Percentiles rank a stretch among this genome's conserved stretches.
These are phyloP conservation scores for Lipotes vexillifer DNA, from an alignment of 2,113 vertebrate genomes.

Conservation along the genomic window DNA sequence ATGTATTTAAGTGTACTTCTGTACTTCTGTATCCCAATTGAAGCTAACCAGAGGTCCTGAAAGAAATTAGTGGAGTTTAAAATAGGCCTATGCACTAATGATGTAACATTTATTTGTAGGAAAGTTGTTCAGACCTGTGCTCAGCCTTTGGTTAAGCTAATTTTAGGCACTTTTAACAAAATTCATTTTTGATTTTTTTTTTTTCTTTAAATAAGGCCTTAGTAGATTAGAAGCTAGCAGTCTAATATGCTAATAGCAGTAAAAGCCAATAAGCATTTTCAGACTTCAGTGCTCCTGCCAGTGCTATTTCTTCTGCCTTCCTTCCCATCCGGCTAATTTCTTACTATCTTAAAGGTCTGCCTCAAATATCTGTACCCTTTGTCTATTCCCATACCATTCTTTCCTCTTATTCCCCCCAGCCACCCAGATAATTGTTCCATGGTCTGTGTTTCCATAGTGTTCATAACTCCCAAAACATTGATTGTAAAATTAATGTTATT, in stretches of 20 bases:
- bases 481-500: constrained; percentile 5
- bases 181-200: neutral
- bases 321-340: neutral
- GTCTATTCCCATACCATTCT: neutral
- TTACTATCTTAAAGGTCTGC: neutral
- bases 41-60: neutral
- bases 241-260: neutral
- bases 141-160: constrained; percentile 8
- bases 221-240: neutral
- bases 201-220: neutral
- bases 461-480: neutral
- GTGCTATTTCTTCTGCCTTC: neutral
- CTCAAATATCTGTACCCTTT: neutral
- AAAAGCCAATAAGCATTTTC: neutral
- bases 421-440: neutral
- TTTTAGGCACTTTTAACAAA: neutral
- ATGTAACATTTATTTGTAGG: neutral
- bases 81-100: neutral
- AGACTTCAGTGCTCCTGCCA: neutral
- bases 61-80: neutral
- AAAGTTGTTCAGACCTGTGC: neutral
- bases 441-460: neutral
- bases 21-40: neutral
- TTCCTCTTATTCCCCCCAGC: neutral
- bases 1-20: neutral